A percentile compares a stretch with the other conserved stretches of the same genome.
Conservation (phyloP, 2,888 invertebrate genomes). For the Tridacna crocea region DNA sequence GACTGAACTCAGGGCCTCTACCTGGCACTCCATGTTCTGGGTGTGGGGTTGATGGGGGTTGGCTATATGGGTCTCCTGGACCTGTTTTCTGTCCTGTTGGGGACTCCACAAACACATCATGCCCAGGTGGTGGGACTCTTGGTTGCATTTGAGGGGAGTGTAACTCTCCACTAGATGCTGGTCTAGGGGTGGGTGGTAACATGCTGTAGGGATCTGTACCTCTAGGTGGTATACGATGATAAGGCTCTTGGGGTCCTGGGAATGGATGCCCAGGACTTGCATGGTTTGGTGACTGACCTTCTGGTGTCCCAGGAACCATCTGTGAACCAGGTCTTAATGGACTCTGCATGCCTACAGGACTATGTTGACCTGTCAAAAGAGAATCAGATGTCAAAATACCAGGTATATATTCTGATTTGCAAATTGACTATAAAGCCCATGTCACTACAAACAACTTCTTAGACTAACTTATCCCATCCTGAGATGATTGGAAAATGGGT, state of each 20-base stretch:
- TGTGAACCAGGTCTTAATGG: slow-evolving; percentile 53
- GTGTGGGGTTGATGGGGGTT: slow-evolving; percentile 66
- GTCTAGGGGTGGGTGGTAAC: slow-evolving; percentile 62
- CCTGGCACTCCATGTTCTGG: slow-evolving; percentile 36
- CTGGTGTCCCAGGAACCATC: slow-evolving; percentile 60
- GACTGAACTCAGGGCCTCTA: slow-evolving; percentile 38
- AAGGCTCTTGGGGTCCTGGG: slow-evolving; percentile 60
- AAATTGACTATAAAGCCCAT: too few relatives aligned
- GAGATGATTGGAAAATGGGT: too few relatives aligned
- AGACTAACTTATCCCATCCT: too few relatives aligned
- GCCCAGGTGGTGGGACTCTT: slow-evolving; percentile 8
- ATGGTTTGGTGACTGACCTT: slow-evolving; percentile 65
- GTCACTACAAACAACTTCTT: too few relatives aligned
- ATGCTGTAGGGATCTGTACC: slow-evolving; percentile 66
- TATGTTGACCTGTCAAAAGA: slow-evolving; percentile 14
- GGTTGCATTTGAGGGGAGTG: background rate
- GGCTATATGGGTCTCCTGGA: slow-evolving; percentile 66
- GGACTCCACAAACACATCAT: slow-evolving; percentile 47
- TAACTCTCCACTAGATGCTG: slow-evolving; percentile 52
- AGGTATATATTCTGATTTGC: background rate
- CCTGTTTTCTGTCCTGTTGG: slow-evolving; percentile 48
- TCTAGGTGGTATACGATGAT: slow-evolving; percentile 59
- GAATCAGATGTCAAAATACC: background rate
- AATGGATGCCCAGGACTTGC: slow-evolving; percentile 59
- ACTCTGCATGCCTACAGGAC: slow-evolving; percentile 59